Conservation (phyloP, 1,140 invertebrate genomes). For the Lanistes nyassanus region DNA sequence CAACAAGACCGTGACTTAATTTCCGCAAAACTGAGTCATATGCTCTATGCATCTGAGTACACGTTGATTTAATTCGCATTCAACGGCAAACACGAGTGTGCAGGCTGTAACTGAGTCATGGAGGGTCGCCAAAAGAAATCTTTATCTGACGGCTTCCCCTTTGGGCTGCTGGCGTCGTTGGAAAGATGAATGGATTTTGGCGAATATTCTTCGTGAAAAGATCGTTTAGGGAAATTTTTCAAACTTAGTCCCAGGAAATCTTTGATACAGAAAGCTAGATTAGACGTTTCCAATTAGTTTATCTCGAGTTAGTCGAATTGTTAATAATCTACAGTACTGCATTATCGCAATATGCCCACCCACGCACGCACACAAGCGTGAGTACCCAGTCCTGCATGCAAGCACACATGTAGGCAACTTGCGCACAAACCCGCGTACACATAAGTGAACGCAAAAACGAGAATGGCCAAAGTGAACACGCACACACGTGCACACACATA, state of each 20-base stretch:
- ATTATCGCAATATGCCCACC: not conserved
- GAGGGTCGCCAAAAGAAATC: no score
- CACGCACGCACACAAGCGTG: not conserved
- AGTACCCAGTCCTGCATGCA: not conserved
- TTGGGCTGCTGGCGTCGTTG: no score
- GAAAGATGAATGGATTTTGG: no score
- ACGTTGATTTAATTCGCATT: no score
- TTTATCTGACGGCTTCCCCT: no score
- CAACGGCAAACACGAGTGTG: no score
- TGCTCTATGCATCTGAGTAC: no score
- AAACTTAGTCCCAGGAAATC: not conserved
- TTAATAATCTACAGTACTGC: not conserved
- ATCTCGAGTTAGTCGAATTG: not conserved
- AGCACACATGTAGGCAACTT: constrained; percentile 1
- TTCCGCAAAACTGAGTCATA: no score
- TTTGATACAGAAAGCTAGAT: not conserved
- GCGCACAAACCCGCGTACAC: not conserved
- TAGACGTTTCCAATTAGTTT: not conserved
- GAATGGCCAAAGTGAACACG: not conserved
- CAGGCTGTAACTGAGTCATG: no score
- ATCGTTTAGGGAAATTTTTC: no score
- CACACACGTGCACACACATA: not conserved
- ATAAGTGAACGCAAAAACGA: not conserved
- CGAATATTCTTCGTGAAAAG: no score
- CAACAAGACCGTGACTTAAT: no score